Conservation (phyloP, 2,888 invertebrate genomes). For the Julus scanicus region DNA sequence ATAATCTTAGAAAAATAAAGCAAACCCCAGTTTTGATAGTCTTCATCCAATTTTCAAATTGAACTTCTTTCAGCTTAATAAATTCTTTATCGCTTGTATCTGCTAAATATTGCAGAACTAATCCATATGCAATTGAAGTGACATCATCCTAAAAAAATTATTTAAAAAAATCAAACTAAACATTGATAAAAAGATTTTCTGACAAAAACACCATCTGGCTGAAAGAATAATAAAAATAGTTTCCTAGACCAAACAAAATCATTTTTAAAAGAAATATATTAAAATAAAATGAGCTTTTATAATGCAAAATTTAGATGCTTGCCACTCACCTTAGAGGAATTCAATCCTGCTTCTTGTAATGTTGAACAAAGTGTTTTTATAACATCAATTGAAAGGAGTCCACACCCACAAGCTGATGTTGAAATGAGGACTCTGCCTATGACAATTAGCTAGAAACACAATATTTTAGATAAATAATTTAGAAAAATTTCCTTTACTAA, state of each 20-base stretch:
- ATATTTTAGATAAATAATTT: not conserved
- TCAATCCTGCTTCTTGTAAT: not conserved
- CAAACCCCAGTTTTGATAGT: constrained; percentile 26
- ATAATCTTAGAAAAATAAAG: too few relatives aligned
- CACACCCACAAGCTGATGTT: constrained; percentile 21
- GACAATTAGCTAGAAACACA: not conserved
- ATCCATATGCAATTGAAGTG: not conserved
- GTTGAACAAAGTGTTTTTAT: not conserved
- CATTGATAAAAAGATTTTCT: not conserved
- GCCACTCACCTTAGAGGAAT: not conserved
- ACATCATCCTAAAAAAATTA: not conserved
- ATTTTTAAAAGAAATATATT: too few relatives aligned
- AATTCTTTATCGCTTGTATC: not conserved
- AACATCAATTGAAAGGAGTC: not conserved
- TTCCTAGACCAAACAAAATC: too few relatives aligned
- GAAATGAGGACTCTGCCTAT: not conserved
- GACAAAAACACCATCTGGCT: too few relatives aligned
- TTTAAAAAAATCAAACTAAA: not conserved
- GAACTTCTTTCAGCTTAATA: constrained; percentile 24
- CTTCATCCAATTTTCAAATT: constrained; percentile 24
- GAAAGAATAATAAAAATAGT: not conserved
- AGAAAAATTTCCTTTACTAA: not conserved
- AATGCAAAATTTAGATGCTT: not conserved
- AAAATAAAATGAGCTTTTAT: not conserved
- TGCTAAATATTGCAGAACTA: not conserved